Conservation (phyloP, 2,888 invertebrate genomes). For the Lamellibrachia satsuma region DNA sequence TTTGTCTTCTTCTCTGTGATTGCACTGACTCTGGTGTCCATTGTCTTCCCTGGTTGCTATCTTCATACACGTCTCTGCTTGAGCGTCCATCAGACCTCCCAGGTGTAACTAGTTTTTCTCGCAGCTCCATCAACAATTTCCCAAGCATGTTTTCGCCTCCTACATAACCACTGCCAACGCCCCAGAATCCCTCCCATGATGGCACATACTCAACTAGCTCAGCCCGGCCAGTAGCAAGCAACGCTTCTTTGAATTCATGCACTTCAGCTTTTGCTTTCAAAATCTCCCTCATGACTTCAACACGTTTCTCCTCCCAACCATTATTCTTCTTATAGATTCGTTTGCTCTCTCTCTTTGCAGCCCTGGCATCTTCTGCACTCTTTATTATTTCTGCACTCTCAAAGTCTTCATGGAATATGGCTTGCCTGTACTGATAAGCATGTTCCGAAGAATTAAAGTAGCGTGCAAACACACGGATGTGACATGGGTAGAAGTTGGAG, state of each 20-base stretch:
- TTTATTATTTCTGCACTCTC: not conserved
- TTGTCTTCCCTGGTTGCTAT: not conserved
- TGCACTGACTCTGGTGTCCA: not conserved
- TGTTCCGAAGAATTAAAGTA: not conserved
- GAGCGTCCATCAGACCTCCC: not conserved
- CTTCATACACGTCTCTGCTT: too few species aligned
- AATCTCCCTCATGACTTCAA: not conserved
- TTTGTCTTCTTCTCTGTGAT: not conserved
- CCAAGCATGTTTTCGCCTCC: not conserved
- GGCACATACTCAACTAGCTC: not conserved
- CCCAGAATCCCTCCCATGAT: not conserved
- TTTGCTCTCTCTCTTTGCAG: slow-evolving; percentile 1
- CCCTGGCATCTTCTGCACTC: not conserved
- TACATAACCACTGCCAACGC: not conserved
- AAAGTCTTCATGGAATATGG: not conserved
- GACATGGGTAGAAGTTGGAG: not conserved
- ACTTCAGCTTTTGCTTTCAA: not conserved
- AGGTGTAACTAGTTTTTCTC: not conserved
- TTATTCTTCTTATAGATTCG: not conserved
- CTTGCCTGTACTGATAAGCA: not conserved
- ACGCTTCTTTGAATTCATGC: not conserved
- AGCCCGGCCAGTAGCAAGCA: not conserved
- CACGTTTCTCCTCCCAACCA: not conserved
- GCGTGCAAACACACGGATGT: not conserved
- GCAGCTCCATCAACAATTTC: not conserved